phyloP scores from a whole-genome alignment of 2,797 vertebrate genomes.

The Molothrus aeneus region DNA sequence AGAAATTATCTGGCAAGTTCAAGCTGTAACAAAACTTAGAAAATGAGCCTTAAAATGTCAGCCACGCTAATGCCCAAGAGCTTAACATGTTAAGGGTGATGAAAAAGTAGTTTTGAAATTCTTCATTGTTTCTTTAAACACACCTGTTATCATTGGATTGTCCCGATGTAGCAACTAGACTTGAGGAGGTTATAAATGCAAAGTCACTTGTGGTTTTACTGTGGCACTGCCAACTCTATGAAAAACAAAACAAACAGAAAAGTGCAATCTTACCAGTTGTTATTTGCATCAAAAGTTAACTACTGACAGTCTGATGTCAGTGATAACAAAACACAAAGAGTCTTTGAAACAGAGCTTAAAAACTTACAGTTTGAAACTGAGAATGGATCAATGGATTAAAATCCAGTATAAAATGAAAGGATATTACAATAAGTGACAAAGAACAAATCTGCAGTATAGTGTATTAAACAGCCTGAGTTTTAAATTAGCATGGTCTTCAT shows the following conservation, averaged over 20 bases:
- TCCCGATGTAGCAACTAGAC: slow-evolving; percentile 94
- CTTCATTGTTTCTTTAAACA: background rate
- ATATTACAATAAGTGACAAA: background rate
- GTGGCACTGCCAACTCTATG: slow-evolving; percentile 96
- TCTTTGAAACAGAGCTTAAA: background rate
- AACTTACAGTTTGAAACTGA: background rate
- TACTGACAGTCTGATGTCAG: background rate
- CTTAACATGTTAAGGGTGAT: background rate
- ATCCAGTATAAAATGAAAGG: background rate
- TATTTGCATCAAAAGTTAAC: background rate
- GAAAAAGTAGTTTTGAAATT: background rate
- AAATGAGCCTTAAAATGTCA: background rate
- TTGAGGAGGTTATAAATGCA: slow-evolving; percentile 96
- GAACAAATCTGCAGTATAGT: background rate
- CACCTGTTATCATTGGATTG: slow-evolving; percentile 96
- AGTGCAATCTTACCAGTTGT: background rate
- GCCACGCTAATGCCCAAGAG: background rate
- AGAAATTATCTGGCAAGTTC: background rate
- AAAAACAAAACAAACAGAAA: slow-evolving; percentile 2
- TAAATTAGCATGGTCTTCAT: background rate
- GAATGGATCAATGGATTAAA: background rate
- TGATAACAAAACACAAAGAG: background rate
- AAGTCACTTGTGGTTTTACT: slow-evolving; percentile 95
- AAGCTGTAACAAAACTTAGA: background rate
- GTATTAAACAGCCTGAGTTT: background rate